phyloP scores from a whole-genome alignment of 2,888 invertebrate genomes.

The Lumbricus terrestris region DNA sequence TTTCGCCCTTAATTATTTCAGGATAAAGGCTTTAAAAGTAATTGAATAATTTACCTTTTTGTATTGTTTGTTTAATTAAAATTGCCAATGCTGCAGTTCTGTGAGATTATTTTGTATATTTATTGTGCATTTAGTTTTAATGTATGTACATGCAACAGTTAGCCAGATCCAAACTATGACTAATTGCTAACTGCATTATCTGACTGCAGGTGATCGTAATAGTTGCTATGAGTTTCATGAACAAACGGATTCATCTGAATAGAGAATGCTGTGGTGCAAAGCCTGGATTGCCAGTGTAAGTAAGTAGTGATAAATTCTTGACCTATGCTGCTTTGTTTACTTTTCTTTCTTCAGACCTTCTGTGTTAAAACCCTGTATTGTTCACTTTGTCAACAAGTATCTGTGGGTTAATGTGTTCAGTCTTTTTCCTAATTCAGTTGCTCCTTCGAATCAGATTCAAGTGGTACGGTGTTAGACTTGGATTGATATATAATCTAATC shows the following conservation, averaged over 20 bases:
- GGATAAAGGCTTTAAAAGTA: neutral
- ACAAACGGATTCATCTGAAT: neutral
- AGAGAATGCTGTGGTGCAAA: constrained; percentile 19
- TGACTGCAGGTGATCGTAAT: constrained; percentile 18
- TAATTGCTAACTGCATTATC: neutral
- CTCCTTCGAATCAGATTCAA: too few relatives aligned
- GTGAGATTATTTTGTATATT: neutral
- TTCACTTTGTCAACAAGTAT: neutral
- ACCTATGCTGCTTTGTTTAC: neutral
- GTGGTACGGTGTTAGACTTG: too few relatives aligned
- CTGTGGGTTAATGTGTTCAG: neutral
- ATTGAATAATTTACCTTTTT: neutral
- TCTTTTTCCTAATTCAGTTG: too few relatives aligned
- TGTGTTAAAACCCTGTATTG: neutral
- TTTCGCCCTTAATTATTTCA: neutral
- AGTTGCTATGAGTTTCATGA: constrained; percentile 19
- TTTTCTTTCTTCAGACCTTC: neutral
- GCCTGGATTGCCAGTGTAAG: constrained; percentile 21
- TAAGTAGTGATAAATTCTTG: neutral
- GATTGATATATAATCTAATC: too few relatives aligned
- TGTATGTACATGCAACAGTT: neutral
- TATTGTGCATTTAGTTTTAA: neutral
- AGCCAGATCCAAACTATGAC: neutral
- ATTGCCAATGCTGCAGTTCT: too few relatives aligned
- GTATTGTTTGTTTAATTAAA: neutral